Evolutionary conservation across 2,113 vertebrate species (phyloP).

Genomic region (Collichthys lucidus): DNA sequence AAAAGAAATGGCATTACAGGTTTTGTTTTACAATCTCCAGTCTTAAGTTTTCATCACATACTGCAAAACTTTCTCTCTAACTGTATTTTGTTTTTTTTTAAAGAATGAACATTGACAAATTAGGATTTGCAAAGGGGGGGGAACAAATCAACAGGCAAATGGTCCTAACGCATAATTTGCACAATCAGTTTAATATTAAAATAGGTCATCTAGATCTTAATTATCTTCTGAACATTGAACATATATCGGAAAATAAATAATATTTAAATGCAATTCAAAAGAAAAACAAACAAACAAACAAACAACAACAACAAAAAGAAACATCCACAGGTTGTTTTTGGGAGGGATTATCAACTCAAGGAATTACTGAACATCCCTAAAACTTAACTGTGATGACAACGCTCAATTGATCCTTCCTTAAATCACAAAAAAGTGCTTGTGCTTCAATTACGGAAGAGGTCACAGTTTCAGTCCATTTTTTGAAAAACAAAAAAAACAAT

Average conservation of each 20-base stretch:
- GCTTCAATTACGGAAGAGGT: constrained; percentile 58
- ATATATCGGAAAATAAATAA: background rate
- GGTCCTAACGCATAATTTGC: background rate
- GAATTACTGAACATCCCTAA: background rate
- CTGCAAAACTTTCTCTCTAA: background rate
- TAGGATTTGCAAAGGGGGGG: background rate
- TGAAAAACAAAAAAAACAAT: background rate
- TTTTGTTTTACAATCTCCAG: background rate
- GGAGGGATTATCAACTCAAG: background rate
- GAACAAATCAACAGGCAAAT: background rate
- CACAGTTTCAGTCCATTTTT: constrained; percentile 20
- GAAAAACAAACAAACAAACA: too few species aligned
- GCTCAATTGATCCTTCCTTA: background rate
- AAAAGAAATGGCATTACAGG: background rate
- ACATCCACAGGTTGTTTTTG: background rate
- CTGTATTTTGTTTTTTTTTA: background rate
- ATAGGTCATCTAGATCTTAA: background rate
- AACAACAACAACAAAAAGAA: too few species aligned
- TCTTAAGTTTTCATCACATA: background rate
- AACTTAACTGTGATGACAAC: background rate
- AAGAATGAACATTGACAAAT: background rate
- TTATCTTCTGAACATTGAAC: background rate
- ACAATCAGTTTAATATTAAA: background rate
- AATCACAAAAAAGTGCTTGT: constrained; percentile 70
- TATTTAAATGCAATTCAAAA: background rate